Evolutionary conservation across 1,140 invertebrate genomes (phyloP).

Genomic region (Proales similis): DNA sequence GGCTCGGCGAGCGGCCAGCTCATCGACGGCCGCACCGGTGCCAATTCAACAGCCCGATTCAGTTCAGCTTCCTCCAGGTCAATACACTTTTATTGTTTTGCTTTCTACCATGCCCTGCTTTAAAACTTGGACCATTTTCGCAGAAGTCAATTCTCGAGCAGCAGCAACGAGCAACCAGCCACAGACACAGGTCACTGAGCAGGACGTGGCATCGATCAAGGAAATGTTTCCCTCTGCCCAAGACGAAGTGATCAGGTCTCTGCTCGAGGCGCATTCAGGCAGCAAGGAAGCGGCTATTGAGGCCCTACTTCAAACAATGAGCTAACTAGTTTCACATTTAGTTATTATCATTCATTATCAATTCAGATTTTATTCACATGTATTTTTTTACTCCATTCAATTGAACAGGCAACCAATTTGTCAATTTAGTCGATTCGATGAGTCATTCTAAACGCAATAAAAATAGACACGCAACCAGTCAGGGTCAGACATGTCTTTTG

Average conservation of each 20-base stretch:
- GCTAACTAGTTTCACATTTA: no score
- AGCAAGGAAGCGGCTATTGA: constrained; percentile 85
- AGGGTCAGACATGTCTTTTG: no score
- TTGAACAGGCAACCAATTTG: no score
- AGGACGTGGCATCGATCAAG: constrained; percentile 72
- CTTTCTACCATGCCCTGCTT: not conserved
- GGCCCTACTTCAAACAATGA: constrained; percentile 77
- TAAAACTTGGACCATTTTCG: constrained; percentile 24
- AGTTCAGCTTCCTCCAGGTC: constrained; percentile 18
- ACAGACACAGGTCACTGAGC: constrained; percentile 57
- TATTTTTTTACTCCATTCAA: no score
- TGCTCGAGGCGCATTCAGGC: constrained; percentile 76
- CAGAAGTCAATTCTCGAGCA: constrained; percentile 32
- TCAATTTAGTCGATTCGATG: no score
- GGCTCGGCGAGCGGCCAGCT: not conserved
- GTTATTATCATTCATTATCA: no score
- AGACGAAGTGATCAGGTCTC: constrained; percentile 78
- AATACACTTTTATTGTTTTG: constrained; percentile 2
- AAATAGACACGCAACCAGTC: no score
- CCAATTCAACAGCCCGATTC: not conserved
- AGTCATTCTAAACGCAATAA: no score
- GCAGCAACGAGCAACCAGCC: no score
- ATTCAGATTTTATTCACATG: no score
- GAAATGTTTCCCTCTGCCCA: constrained; percentile 95
- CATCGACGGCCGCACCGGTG: not conserved